These are phyloP conservation scores for Phrynosoma platyrhinos DNA, from an alignment of 2,113 vertebrate species.

Conservation along the genomic window DNA sequence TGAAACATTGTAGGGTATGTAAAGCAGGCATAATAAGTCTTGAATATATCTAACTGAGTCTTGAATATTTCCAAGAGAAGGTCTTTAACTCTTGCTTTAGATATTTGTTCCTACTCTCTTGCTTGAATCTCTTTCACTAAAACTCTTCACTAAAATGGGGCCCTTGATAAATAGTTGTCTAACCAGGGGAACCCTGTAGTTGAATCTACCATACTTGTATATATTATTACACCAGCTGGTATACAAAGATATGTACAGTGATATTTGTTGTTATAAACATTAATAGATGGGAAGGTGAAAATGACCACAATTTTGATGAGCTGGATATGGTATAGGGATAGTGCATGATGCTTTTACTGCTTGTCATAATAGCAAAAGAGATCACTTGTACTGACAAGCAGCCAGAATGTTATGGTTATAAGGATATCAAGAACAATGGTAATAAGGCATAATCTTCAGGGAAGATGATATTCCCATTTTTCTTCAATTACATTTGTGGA, in stretches of 20 bases:
- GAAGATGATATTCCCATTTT: conserved; percentile 55
- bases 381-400: no score
- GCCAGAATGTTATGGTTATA: neutral
- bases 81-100: neutral
- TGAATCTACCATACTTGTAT: neutral
- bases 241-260: neutral
- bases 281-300: neutral
- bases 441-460: accelerated
- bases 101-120: neutral
- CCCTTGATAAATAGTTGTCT: neutral
- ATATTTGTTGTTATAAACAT: neutral
- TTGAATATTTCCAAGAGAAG: neutral
- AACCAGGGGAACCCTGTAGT: neutral
- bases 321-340: neutral
- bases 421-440: neutral
- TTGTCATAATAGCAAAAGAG: neutral
- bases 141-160: neutral
- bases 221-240: neutral
- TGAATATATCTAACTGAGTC: neutral
- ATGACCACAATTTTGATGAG: neutral
- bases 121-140: neutral
- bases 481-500: conserved; percentile 54
- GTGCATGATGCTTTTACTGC: neutral
- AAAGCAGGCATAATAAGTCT: no score
- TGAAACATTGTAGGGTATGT: no score